Evolutionary conservation across 1,140 invertebrate species (phyloP).

Genomic region (Cataglyphis hispanica): DNA sequence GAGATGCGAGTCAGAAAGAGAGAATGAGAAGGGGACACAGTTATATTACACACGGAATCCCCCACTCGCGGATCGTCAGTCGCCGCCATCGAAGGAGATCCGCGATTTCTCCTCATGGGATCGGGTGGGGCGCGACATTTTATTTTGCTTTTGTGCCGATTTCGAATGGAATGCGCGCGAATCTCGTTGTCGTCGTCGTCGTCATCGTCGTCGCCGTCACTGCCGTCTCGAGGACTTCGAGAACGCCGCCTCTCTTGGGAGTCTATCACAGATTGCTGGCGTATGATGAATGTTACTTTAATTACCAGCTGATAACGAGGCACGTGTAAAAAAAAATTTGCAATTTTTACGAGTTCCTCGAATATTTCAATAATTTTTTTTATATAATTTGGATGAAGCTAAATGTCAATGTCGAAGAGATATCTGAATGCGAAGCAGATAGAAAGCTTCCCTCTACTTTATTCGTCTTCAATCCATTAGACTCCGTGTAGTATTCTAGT

Average conservation of each 20-base stretch:
- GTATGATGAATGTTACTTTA: conserved; percentile 41
- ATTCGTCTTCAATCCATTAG: conserved; percentile 23
- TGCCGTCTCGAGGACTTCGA: conserved; percentile 9
- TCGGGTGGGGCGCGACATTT: conserved; percentile 38
- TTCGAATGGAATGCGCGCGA: conserved; percentile 33
- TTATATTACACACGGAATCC: conserved; percentile 82
- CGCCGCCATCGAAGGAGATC: conserved; percentile 42
- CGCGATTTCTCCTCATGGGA: conserved; percentile 51
- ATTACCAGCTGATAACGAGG: conserved; percentile 30
- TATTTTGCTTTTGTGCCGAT: not conserved
- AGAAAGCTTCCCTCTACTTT: conserved; percentile 3
- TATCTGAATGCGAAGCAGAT: conserved; percentile 15
- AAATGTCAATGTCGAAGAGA: not conserved
- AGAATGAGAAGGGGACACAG: conserved; percentile 65
- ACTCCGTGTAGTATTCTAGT: conserved; percentile 6
- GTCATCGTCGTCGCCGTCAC: conserved; percentile 58
- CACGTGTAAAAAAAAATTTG: not conserved
- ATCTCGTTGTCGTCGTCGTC: conserved; percentile 59
- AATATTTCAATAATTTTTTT: not conserved
- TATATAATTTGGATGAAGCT: not conserved
- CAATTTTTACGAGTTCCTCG: not conserved
- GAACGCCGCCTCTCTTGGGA: conserved; percentile 34
- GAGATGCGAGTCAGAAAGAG: conserved; percentile 44
- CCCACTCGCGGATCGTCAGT: conserved; percentile 70
- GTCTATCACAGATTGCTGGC: conserved; percentile 72